A percentile compares a stretch with the other conserved stretches of the same genome.
Evolutionary conservation across 2,888 invertebrate species (phyloP).

Genomic region (Steinernema scapterisci): DNA sequence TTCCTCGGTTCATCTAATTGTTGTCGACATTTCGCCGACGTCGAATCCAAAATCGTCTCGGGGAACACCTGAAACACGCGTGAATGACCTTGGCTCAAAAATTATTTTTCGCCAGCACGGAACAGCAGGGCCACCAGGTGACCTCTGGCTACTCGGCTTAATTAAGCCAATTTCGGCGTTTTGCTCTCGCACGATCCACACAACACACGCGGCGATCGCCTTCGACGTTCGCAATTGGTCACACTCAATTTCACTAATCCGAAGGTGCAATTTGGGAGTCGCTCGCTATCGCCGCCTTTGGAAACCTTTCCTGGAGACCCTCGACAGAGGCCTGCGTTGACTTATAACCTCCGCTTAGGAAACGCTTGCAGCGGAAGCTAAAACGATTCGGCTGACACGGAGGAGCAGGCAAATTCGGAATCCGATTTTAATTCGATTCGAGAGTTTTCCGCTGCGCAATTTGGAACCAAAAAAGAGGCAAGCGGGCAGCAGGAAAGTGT

Average conservation of each 20-base stretch:
- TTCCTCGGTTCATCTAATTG: background rate
- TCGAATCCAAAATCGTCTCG: background rate
- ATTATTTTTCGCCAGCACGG: slow-evolving; percentile 21
- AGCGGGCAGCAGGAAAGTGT: background rate
- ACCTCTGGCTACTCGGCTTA: slow-evolving; percentile 14
- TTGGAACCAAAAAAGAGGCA: background rate
- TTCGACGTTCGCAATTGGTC: background rate
- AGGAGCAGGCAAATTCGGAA: background rate
- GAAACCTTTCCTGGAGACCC: background rate
- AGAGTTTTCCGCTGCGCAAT: background rate
- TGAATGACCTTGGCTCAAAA: background rate
- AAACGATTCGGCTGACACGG: background rate
- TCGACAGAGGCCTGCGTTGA: background rate
- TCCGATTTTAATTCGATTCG: slow-evolving; percentile 27
- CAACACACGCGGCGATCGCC: background rate
- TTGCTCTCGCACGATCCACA: background rate
- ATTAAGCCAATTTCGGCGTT: slow-evolving; percentile 20
- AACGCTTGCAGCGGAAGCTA: background rate
- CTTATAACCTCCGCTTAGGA: no score
- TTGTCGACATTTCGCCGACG: background rate
- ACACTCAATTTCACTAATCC: slow-evolving; percentile 32
- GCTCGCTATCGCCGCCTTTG: background rate
- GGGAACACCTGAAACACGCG: slow-evolving; percentile 14
- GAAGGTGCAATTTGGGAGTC: slow-evolving; percentile 29
- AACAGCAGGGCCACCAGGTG: slow-evolving; percentile 19